Conservation (phyloP, 2,113 vertebrate species). For the human (Homo sapiens) region DNA sequence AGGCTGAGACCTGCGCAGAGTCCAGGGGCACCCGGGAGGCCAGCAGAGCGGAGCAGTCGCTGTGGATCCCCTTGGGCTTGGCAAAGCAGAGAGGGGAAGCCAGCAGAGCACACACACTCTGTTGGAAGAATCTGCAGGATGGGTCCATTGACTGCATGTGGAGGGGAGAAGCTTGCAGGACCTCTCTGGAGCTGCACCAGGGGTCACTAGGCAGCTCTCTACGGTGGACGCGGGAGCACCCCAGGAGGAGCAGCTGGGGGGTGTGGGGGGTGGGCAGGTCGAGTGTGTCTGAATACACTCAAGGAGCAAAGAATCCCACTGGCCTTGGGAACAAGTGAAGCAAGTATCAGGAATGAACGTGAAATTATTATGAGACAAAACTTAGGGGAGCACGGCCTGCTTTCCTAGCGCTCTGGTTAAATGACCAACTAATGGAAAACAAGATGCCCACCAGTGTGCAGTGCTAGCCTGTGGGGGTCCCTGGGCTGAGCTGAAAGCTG, state of each 20-base stretch:
- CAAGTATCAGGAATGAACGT: rapidly evolving
- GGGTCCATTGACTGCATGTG: rapidly evolving
- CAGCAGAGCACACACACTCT: too few relatives aligned
- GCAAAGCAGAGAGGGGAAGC: neutral
- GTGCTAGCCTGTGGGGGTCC: rapidly evolving
- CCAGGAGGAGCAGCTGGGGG: too few relatives aligned
- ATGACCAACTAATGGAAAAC: rapidly evolving
- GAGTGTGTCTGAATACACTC: neutral
- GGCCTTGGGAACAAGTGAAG: neutral
- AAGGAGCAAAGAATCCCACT: neutral
- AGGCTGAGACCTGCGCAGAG: neutral
- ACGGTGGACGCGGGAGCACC: too few relatives aligned
- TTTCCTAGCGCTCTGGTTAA: neutral
- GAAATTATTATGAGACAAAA: rapidly evolving
- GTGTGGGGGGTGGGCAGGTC: too few relatives aligned
- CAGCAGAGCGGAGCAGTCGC: neutral
- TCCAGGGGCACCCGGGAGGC: neutral
- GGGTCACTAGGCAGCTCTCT: neutral
- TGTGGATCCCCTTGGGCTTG: neutral
- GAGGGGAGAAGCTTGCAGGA: neutral
- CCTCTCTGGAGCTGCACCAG: rapidly evolving
- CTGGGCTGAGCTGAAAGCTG: constrained; percentile 17
- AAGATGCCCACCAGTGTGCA: neutral
- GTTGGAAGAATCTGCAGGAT: neutral
- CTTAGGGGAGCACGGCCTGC: rapidly evolving